A percentile compares a stretch with the other conserved stretches of the same genome.
Conservation (phyloP, 2,888 invertebrate genomes). For the Suillia variegata region DNA sequence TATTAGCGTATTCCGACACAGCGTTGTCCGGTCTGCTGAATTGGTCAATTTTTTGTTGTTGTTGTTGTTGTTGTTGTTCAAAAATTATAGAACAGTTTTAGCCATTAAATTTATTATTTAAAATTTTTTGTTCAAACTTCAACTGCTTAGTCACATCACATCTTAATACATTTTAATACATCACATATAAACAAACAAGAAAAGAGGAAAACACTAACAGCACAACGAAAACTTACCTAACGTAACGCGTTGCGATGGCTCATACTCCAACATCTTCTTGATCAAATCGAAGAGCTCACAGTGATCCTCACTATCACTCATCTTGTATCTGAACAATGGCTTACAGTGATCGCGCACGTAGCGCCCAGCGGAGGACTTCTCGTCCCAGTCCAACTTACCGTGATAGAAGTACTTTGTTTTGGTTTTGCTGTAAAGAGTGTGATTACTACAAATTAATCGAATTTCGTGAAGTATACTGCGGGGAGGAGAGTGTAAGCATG, state of each 20-base stretch:
- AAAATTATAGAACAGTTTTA: too few relatives aligned
- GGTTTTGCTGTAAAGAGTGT: constrained; percentile 73
- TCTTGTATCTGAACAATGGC: constrained; percentile 91
- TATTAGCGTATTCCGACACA: too few relatives aligned
- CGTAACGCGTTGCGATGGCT: constrained; percentile 87
- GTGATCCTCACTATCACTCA: constrained; percentile 87
- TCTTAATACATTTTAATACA: too few relatives aligned
- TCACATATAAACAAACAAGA: not conserved
- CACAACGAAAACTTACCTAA: constrained; percentile 64
- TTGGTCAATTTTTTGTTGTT: too few relatives aligned
- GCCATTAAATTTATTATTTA: too few relatives aligned
- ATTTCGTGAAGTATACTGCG: constrained; percentile 55
- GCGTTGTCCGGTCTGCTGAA: too few relatives aligned
- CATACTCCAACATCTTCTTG: constrained; percentile 95
- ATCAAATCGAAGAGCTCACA: constrained; percentile 93
- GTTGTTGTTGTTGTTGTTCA: too few relatives aligned
- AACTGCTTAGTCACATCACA: too few relatives aligned
- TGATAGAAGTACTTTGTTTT: constrained; percentile 98
- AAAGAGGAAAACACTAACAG: not conserved
- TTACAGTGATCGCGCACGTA: constrained; percentile 98
- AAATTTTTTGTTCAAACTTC: too few relatives aligned
- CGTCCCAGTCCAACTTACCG: constrained; percentile 97
- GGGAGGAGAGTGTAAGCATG: constrained; percentile 48
- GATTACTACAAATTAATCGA: constrained; percentile 59
- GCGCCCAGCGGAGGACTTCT: constrained; percentile 93